Evolutionary conservation across 2,113 vertebrate genomes (phyloP), one percentile per base, ranked within the genome.

Genomic region (Noturus placidus): DNA sequence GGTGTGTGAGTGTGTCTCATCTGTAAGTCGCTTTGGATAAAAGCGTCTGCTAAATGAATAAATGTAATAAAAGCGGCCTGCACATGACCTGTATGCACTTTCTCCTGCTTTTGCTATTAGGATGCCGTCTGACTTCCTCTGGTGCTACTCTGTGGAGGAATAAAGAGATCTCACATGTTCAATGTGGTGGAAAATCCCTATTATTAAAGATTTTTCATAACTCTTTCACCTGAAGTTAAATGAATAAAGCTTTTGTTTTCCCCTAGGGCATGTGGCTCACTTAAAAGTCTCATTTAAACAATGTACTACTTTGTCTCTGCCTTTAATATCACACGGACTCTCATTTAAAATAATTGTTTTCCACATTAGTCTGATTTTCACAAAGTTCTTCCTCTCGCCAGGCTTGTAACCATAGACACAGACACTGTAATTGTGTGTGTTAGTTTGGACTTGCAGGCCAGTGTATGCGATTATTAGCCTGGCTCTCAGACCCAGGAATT

Each of bases 81-180:
- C 50, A 91, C 92, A 89, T 92, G 89, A 90, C 91, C 92, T 91
- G 90, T 91, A 87, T 88, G 83, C 82, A 61, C 33, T 1, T 81
- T 82, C 85, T 56, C 85, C 83, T 77, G 87, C 38, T 88, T 87
- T 87, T 89, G 70, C 82, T 83, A 88, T 90, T 83, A 87, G 79
- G 35, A 80, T 86, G 50, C 69, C 46, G 38, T 85, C 76, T 65
- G 38, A 80, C 89, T 83, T 92, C 88, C 27, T 88, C 63, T 42
- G 35, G 56, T 87, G 65, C 22, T 74, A 20, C 86, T 81, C 82
- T 54, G 82, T 46, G 78, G 90, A 80, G 90, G 91, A 72, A 46
- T 79, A 87, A 79, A 88, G 86, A 87, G 88, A 92, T 91, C 87
- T 91, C 91, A 89, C 89, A 65, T 89, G 87, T 91, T 54, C 30